These are phyloP conservation scores for Bradypodion ventrale DNA, from an alignment of 2,797 vertebrate species.

Conservation along the genomic window DNA sequence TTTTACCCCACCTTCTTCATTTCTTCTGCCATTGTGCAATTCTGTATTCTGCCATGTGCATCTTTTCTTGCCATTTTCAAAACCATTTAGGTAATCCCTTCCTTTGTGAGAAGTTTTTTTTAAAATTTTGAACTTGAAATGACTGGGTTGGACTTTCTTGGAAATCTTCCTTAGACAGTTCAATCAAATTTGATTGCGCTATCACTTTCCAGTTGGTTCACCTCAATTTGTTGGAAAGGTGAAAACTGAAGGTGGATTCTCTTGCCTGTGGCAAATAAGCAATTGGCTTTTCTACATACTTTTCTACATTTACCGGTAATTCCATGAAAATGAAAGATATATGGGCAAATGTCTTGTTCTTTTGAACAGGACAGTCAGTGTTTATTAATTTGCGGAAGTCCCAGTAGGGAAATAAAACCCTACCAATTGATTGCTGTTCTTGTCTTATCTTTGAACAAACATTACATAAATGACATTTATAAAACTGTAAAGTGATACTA, in stretches of 20 bases:
- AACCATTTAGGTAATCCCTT: neutral
- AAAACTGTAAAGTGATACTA: neutral
- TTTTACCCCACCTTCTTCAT: neutral
- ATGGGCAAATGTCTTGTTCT: neutral
- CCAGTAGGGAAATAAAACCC: neutral
- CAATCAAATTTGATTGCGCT: neutral
- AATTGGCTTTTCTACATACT: neutral
- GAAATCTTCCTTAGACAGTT: neutral
- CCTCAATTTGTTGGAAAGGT: neutral
- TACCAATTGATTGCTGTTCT: neutral
- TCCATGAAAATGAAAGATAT: neutral
- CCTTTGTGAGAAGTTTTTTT: neutral
- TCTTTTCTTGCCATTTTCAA: neutral
- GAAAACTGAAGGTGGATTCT: neutral
- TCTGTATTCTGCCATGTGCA: neutral
- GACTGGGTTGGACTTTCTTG: neutral
- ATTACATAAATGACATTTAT: neutral
- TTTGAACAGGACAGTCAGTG: neutral
- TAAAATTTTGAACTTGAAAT: neutral
- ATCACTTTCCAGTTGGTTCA: neutral
- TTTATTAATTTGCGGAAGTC: neutral
- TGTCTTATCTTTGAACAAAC: neutral
- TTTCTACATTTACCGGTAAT: too few relatives aligned
- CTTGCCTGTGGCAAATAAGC: neutral
- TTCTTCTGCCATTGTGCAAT: too few relatives aligned